A percentile compares a stretch with the other conserved stretches of the same genome.
Evolutionary conservation across 2,113 vertebrate genomes (phyloP).

Genomic region (Nicator chloris): DNA sequence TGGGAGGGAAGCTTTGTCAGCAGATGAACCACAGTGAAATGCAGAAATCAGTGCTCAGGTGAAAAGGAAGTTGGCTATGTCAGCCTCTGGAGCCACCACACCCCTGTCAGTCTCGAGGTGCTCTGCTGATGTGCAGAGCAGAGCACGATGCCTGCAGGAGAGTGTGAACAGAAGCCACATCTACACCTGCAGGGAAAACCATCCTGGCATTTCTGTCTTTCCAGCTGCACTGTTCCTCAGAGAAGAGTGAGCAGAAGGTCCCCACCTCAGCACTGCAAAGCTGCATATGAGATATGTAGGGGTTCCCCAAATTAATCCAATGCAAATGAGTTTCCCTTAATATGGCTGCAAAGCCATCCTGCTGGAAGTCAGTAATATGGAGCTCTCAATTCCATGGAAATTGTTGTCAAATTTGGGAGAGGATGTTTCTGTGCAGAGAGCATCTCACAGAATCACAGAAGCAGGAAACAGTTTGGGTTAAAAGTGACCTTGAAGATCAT

Average conservation of each 20-base stretch:
- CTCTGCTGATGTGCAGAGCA: neutral
- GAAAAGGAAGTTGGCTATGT: neutral
- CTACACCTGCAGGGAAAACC: neutral
- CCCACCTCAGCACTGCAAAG: neutral
- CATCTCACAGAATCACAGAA: neutral
- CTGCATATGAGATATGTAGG: neutral
- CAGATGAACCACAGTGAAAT: neutral
- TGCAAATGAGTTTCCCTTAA: neutral
- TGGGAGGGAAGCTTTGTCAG: neutral
- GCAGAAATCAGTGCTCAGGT: neutral
- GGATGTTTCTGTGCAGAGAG: neutral
- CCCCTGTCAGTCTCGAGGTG: neutral
- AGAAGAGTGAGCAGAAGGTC: neutral
- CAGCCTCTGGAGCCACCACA: neutral
- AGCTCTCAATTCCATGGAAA: neutral
- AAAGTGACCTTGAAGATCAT: neutral
- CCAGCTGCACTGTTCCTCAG: neutral
- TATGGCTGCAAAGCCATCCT: neutral
- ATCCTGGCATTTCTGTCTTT: neutral
- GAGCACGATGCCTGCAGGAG: accelerated
- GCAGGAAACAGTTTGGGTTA: neutral
- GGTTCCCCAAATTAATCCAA: neutral
- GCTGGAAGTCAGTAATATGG: neutral
- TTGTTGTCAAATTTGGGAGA: neutral
- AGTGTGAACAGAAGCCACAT: neutral